phyloP scores from a whole-genome alignment of 2,113 vertebrate genomes.

The Proterorhinus semilunaris region DNA sequence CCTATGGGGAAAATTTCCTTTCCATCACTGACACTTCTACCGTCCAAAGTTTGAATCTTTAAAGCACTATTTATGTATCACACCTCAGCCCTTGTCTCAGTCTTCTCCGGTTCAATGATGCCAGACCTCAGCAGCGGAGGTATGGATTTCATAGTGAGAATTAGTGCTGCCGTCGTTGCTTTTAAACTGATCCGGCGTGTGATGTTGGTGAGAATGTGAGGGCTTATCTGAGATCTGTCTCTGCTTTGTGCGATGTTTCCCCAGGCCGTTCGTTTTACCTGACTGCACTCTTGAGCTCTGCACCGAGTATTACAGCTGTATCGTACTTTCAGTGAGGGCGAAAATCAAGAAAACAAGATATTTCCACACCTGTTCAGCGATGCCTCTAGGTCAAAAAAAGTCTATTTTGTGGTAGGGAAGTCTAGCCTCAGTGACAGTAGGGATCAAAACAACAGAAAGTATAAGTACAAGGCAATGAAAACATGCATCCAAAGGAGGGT shows the following conservation, averaged over 20 bases:
- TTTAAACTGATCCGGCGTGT: constrained; percentile 16
- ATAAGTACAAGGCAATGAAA: no score
- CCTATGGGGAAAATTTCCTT: no score
- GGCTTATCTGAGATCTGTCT: constrained; percentile 46
- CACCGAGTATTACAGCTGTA: constrained; percentile 21
- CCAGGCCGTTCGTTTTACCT: constrained; percentile 48
- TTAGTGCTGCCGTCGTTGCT: constrained; percentile 12
- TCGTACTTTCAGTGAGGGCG: constrained; percentile 16
- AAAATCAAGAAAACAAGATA: background rate
- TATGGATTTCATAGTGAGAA: constrained; percentile 2
- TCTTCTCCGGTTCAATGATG: background rate
- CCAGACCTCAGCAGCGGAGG: background rate
- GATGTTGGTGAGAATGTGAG: constrained; percentile 17
- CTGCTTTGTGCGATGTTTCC: constrained; percentile 37
- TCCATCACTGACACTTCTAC: background rate
- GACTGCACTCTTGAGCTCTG: constrained; percentile 38
- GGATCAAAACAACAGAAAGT: no score
- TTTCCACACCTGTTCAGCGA: constrained; percentile 8
- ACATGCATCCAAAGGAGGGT: no score
- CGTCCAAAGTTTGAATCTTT: background rate
- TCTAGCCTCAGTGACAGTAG: no score
- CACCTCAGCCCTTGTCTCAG: background rate
- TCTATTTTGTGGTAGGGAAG: no score
- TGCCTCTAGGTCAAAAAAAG: background rate
- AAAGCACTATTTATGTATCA: background rate